A percentile compares a stretch with the other conserved stretches of the same genome.
Conservation (phyloP, 2,888 invertebrate genomes). For the Lottia gigantea region DNA sequence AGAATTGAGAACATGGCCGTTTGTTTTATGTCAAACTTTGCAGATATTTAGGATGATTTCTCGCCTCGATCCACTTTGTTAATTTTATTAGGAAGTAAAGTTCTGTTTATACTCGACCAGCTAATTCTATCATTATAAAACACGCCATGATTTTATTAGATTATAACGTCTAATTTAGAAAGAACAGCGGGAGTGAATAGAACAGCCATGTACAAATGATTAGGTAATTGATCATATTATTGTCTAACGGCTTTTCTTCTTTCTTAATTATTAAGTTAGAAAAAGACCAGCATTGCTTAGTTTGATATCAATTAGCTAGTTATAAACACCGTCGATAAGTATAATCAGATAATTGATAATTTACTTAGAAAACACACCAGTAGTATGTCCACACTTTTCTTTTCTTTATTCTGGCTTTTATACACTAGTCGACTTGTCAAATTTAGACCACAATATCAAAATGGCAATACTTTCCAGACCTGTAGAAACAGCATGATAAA, state of each 20-base stretch:
- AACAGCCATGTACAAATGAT: background rate
- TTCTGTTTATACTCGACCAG: conserved; percentile 6
- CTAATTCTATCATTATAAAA: conserved; percentile 9
- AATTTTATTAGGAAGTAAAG: conserved; percentile 11
- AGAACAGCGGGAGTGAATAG: conserved; percentile 7
- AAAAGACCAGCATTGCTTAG: background rate
- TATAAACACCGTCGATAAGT: conserved; percentile 9
- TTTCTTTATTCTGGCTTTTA: no score
- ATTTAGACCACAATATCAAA: no score
- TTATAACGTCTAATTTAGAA: conserved; percentile 2
- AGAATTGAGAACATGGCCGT: background rate
- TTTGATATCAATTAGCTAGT: background rate
- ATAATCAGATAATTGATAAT: background rate
- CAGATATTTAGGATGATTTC: conserved; percentile 5
- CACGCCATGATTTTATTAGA: conserved; percentile 8
- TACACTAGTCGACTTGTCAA: no score
- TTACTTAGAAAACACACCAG: background rate
- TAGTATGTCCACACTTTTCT: no score
- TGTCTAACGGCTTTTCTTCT: conserved; percentile 6
- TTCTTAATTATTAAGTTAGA: background rate
- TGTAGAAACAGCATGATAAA: no score
- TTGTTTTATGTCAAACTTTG: conserved; percentile 1
- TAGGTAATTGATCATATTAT: background rate
- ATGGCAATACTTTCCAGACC: no score
- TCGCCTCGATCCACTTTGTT: conserved; percentile 6